Percentiles rank a stretch among this genome's conserved stretches.
Conservation (phyloP, 2,888 invertebrate genomes). For the Deroplatys truncata region DNA sequence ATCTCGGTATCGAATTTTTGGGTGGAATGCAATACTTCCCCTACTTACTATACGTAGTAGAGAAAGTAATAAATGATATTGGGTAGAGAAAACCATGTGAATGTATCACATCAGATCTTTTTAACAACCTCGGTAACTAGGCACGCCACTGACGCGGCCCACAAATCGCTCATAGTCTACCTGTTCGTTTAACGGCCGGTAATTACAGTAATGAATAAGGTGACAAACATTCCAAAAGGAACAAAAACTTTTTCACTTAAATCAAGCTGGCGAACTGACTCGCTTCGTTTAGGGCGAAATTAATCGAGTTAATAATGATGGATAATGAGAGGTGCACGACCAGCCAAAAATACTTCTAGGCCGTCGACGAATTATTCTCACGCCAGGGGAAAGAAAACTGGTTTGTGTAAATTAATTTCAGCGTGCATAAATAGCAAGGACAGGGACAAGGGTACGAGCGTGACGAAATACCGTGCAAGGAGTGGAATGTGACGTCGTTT, state of each 20-base stretch:
- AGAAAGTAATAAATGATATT: no score
- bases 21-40: no score
- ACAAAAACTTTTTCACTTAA: background rate
- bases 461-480: background rate
- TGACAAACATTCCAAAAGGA: background rate
- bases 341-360: background rate
- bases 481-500: background rate
- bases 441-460: background rate
- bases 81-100: no score
- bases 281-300: background rate
- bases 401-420: slow-evolving; percentile 23
- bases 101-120: no score
- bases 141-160: background rate
- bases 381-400: slow-evolving; percentile 5
- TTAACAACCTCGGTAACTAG: no score
- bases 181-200: background rate
- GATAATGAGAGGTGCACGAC: background rate
- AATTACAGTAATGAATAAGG: background rate
- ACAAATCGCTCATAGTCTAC: background rate
- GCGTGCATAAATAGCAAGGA: slow-evolving; percentile 17
- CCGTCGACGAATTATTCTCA: background rate
- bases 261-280: background rate
- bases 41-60: no score
- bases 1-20: no score
- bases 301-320: background rate